These are phyloP conservation scores for Notarius lentiginosus DNA, from an alignment of 2,113 vertebrate species.

Conservation along the genomic window DNA sequence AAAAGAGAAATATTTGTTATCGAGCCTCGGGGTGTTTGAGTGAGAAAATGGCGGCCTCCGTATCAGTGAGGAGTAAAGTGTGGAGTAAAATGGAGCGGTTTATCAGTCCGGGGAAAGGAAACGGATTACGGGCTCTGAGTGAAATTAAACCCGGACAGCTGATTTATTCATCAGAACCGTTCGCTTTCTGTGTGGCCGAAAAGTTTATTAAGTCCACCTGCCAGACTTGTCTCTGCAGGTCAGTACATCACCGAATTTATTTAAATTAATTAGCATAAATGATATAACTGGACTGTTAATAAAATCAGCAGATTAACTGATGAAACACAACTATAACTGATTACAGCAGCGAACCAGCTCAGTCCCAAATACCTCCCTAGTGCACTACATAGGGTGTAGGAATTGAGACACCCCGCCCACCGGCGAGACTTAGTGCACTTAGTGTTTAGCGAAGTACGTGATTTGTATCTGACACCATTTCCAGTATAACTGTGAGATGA, in stretches of 20 bases:
- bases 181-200: constrained; percentile 76
- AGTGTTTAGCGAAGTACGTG: too few relatives aligned
- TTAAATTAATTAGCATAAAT: background rate
- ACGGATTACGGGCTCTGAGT: constrained; percentile 73
- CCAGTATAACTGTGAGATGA: too few relatives aligned
- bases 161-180: constrained; percentile 72
- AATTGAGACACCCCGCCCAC: too few relatives aligned
- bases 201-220: constrained; percentile 72
- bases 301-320: background rate
- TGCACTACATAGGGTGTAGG: background rate
- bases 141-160: constrained; percentile 69
- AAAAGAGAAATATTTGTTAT: background rate
- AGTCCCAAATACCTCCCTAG: background rate
- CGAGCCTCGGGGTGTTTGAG: background rate
- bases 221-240: constrained; percentile 86
- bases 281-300: background rate
- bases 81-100: constrained; percentile 75
- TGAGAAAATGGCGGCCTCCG: background rate
- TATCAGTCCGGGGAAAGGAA: constrained; percentile 74
- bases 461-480: too few relatives aligned
- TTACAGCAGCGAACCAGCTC: background rate
- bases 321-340: background rate
- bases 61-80: constrained; percentile 56
- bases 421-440: too few relatives aligned
- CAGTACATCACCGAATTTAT: constrained; percentile 43